A percentile compares a stretch with the other conserved stretches of the same genome.
Conservation (phyloP, 1,140 invertebrate species). For the Lepidurus apus region DNA sequence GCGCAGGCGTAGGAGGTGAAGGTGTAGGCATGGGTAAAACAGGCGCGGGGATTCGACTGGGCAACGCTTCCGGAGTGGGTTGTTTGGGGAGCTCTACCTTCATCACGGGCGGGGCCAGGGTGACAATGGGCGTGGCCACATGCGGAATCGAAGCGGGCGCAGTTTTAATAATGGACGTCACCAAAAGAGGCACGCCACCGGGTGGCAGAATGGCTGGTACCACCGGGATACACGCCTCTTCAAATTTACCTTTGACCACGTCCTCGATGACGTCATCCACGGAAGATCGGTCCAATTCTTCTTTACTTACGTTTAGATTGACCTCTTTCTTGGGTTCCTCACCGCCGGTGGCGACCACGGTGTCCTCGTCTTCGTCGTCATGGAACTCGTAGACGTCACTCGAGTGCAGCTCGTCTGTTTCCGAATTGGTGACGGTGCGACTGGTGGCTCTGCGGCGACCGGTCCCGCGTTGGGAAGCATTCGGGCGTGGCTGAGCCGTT, state of each 20-base stretch:
- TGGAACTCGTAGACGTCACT: conserved; percentile 41
- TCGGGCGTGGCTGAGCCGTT: background rate
- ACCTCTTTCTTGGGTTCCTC: conserved; percentile 15
- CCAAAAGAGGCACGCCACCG: background rate
- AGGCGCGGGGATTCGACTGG: background rate
- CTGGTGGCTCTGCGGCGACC: background rate
- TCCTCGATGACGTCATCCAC: conserved; percentile 82
- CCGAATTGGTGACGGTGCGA: background rate
- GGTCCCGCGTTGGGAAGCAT: background rate
- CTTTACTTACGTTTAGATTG: conserved; percentile 12
- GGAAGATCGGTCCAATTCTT: conserved; percentile 45
- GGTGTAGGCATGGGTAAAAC: background rate
- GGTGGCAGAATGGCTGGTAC: conserved; percentile 23
- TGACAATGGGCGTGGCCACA: conserved; percentile 6
- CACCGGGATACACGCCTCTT: conserved; percentile 20
- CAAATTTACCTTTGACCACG: conserved; percentile 57
- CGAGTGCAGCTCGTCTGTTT: background rate
- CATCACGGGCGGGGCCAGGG: conserved; percentile 34
- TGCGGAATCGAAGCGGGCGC: background rate
- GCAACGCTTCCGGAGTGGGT: background rate
- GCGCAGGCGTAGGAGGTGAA: conserved; percentile 36
- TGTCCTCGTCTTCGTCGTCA: conserved; percentile 40
- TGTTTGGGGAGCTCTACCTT: conserved; percentile 41
- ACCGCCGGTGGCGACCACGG: background rate
- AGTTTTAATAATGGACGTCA: conserved; percentile 7